A percentile compares a stretch with the other conserved stretches of the same genome.
Conservation (phyloP, 2,797 vertebrate genomes). For the Astyanax mexicanus region DNA sequence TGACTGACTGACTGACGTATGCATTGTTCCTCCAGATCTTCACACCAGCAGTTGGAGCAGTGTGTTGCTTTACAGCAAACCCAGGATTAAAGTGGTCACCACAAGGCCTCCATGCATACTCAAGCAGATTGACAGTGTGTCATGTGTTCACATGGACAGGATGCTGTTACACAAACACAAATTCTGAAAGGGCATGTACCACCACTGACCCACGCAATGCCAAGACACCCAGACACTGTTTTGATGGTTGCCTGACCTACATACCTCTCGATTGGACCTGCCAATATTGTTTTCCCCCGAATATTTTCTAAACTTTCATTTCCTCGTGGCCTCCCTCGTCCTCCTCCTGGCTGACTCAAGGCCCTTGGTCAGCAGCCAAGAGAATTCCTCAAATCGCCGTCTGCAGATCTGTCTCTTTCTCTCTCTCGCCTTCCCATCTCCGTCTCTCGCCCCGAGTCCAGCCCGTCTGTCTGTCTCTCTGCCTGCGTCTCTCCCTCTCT, state of each 20-base stretch:
- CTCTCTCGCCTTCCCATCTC: conserved; percentile 10
- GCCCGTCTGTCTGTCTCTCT: conserved; percentile 11
- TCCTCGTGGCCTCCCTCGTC: conserved; percentile 51
- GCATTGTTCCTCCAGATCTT: too few relatives aligned
- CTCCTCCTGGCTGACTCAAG: conserved; percentile 13
- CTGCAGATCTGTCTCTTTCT: conserved; percentile 16
- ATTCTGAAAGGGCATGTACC: not conserved
- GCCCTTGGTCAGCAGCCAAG: conserved; percentile 18
- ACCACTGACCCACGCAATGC: not conserved
- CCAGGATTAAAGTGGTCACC: too few relatives aligned
- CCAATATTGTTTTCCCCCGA: conserved; percentile 67
- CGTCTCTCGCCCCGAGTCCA: not conserved
- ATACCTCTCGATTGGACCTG: conserved; percentile 64
- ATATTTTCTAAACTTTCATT: conserved; percentile 67
- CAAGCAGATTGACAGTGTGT: conserved; percentile 4
- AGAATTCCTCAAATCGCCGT: conserved; percentile 34
- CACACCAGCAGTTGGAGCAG: too few relatives aligned
- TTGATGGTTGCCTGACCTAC: conserved; percentile 66
- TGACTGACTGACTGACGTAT: too few relatives aligned
- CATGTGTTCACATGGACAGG: not conserved
- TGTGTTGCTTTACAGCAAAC: too few relatives aligned
- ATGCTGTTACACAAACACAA: not conserved
- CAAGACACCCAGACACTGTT: conserved; percentile 41
- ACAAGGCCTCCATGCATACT: too few relatives aligned
- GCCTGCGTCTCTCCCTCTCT: conserved; percentile 29